A percentile compares a stretch with the other conserved stretches of the same genome.
These are phyloP conservation scores for Athene cunicularia DNA, from an alignment of 2,113 vertebrate genomes.

Conservation along the genomic window DNA sequence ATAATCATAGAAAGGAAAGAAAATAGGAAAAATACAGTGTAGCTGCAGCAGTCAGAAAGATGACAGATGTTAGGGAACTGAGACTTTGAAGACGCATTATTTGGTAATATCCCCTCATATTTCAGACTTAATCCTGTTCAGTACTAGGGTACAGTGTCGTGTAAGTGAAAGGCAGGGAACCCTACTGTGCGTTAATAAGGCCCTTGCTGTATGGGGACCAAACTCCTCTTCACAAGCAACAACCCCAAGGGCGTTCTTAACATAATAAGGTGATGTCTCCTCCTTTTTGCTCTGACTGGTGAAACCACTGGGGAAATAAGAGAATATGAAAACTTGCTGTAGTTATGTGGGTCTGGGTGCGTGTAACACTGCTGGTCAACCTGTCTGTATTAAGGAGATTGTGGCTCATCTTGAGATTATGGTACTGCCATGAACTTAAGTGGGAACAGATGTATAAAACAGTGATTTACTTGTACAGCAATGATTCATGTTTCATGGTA, in stretches of 20 bases:
- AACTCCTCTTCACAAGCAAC: not conserved
- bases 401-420: not conserved
- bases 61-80: not conserved
- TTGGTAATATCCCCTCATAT: not conserved
- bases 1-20: not conserved
- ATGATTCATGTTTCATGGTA: not conserved
- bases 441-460: not conserved
- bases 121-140: not conserved
- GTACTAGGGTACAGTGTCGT: not conserved
- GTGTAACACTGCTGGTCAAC: accelerated
- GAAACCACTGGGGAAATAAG: not conserved
- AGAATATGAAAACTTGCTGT: not conserved
- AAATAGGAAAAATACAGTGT: not conserved
- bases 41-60: not conserved
- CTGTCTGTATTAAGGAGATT: not conserved
- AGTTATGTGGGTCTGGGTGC: not conserved
- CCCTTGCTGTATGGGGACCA: not conserved
- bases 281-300: not conserved
- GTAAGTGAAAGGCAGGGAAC: not conserved
- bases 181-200: not conserved
- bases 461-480: not conserved
- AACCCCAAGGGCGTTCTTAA: not conserved
- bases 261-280: accelerated
- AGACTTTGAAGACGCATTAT: not conserved
- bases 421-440: not conserved